Conservation (phyloP, 2,797 vertebrate genomes). For the Masticophis lateralis region DNA sequence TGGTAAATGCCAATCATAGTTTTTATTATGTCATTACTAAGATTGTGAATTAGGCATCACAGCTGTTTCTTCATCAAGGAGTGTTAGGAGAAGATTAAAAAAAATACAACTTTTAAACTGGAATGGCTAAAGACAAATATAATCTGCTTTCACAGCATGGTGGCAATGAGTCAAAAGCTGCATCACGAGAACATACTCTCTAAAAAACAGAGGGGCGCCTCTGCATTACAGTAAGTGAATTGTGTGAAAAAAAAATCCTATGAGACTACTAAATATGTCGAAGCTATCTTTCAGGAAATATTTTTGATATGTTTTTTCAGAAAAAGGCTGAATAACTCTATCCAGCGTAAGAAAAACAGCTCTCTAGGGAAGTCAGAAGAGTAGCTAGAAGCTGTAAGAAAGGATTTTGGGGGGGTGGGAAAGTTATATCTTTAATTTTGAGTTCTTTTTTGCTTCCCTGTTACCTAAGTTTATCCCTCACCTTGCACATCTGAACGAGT, state of each 20-base stretch:
- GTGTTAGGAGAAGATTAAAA: neutral
- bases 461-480: neutral
- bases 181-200: neutral
- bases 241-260: neutral
- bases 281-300: neutral
- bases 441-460: neutral
- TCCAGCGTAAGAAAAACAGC: neutral
- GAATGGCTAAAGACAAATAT: neutral
- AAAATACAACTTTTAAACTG: neutral
- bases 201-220: neutral
- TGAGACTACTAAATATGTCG: neutral
- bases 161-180: neutral
- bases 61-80: neutral
- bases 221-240: neutral
- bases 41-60: neutral
- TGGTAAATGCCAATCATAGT: neutral
- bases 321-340: neutral
- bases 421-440: neutral
- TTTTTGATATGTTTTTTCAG: constrained; percentile 1
- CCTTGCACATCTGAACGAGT: neutral
- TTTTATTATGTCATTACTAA: neutral
- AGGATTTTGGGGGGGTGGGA: neutral
- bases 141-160: neutral
- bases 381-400: neutral
- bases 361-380: neutral